phyloP scores from a whole-genome alignment of 1,140 invertebrate genomes.

The Himalopsyche phryganea region DNA sequence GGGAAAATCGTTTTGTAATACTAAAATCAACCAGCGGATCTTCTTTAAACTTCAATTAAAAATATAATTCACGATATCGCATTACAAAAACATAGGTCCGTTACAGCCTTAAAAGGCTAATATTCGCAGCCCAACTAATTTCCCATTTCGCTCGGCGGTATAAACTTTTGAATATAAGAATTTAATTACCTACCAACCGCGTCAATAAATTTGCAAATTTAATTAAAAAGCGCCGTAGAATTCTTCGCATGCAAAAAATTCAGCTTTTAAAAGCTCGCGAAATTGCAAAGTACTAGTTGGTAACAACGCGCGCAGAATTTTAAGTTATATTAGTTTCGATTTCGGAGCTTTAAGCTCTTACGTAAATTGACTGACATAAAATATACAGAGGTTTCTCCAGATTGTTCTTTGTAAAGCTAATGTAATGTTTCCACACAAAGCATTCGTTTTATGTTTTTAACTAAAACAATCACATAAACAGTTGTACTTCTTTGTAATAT shows the following conservation, averaged over 20 bases:
- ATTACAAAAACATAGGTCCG: no score
- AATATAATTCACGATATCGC: no score
- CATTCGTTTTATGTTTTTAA: no score
- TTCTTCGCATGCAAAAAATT: slow-evolving; percentile 16
- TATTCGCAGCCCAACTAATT: neutral
- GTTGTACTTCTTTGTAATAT: no score
- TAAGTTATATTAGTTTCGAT: slow-evolving; percentile 19
- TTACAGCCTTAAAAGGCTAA: neutral
- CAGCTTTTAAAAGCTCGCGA: neutral
- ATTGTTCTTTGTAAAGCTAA: no score
- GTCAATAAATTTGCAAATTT: slow-evolving; percentile 36
- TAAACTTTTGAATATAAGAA: slow-evolving; percentile 32
- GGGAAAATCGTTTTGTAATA: no score
- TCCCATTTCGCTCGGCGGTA: slow-evolving; percentile 10
- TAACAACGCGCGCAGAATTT: neutral
- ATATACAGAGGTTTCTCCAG: neutral
- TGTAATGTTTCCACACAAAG: no score
- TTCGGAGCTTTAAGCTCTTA: neutral
- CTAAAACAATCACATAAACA: no score
- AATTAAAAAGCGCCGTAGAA: slow-evolving; percentile 31
- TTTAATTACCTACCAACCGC: slow-evolving; percentile 30
- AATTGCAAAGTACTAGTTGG: slow-evolving; percentile 1
- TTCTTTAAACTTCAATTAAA: no score
- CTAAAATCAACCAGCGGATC: no score
- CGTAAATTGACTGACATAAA: no score